Evolutionary conservation across 1,140 invertebrate species (phyloP), one percentile per base, ranked within the genome.

Genomic region (Macrotrachela quadricornifera): DNA sequence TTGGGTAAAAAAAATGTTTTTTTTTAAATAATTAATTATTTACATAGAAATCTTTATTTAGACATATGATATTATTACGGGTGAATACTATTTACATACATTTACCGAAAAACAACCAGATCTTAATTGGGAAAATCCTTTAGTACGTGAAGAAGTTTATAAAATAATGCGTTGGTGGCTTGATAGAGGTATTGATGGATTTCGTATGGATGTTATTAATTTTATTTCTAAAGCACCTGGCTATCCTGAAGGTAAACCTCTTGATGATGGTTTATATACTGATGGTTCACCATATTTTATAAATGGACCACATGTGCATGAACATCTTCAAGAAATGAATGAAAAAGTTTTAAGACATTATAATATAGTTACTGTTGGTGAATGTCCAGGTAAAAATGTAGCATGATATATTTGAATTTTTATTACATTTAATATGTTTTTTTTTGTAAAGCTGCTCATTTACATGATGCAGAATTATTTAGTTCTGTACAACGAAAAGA

Each of bases 11-110:
- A 2, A 30, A 4, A n/a, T n/a, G n/a, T n/a, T n/a, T n/a, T n/a
- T n/a, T n/a, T n/a, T n/a, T n/a, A n/a, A n/a, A n/a, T n/a, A n/a
- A n/a, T n/a, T n/a, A n/a, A n/a, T n/a, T 30, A 30, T 30, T 2
- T 30, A 30, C 21, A 30, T 30, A 4, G 8, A 30, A 30, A 4
- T 30, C 8, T 77, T 0, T 80, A 79, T 58, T 8, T 84, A 82
- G 81, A 58, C 55, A 63, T 74, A 58, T 79, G 74, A 66, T 74
- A 74, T 59, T 69, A 75, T 41, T 57, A 70, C 55, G 66, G 79
- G 42, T 13, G 76, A 81, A 65, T 84, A 74, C 58, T 85, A 84
- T 61, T 66, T 80, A 0, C 81, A 83, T 64, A 77, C 81, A 58
- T 82, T 81, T 60, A 64, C 73, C 0, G 64, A 66, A 43, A 72